These are phyloP conservation scores for Erebia ligea DNA, from an alignment of 2,888 invertebrate genomes.

Conservation along the genomic window DNA sequence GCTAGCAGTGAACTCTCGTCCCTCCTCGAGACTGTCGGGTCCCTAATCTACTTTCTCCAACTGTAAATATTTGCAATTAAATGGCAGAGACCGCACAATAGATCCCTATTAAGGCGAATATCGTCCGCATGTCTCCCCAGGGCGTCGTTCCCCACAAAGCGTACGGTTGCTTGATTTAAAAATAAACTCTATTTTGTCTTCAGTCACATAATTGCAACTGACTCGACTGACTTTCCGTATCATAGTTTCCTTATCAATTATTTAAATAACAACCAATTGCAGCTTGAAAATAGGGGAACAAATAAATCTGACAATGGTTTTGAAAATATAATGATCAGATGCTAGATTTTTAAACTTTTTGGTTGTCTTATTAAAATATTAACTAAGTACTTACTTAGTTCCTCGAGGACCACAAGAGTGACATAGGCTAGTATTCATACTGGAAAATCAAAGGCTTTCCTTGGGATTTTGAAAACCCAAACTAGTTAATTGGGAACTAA, in stretches of 20 bases:
- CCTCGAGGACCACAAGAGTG: too few relatives aligned
- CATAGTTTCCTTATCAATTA: neutral
- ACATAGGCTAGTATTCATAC: too few relatives aligned
- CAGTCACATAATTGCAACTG: slow-evolving; percentile 53
- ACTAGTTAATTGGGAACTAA: too few relatives aligned
- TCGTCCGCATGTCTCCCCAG: slow-evolving; percentile 56
- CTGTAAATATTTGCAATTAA: slow-evolving; percentile 48
- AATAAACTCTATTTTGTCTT: slow-evolving; percentile 54
- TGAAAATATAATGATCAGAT: neutral
- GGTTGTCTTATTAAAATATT: too few relatives aligned
- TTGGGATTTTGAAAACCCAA: too few relatives aligned
- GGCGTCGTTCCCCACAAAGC: slow-evolving; percentile 57
- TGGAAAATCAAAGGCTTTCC: too few relatives aligned
- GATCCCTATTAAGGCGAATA: slow-evolving; percentile 67
- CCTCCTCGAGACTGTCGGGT: slow-evolving; percentile 9
- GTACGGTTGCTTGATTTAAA: slow-evolving; percentile 55
- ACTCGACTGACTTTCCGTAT: slow-evolving; percentile 55
- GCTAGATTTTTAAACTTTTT: neutral
- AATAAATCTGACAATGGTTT: neutral
- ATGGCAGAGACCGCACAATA: slow-evolving; percentile 57
- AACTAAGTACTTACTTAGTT: too few relatives aligned
- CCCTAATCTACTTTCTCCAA: slow-evolving; percentile 35
- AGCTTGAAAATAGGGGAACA: neutral
- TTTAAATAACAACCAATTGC: neutral
- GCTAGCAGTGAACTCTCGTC: neutral